These are phyloP conservation scores for Chrysochloris asiatica DNA, from an alignment of 2,113 vertebrate species.

Conservation along the genomic window DNA sequence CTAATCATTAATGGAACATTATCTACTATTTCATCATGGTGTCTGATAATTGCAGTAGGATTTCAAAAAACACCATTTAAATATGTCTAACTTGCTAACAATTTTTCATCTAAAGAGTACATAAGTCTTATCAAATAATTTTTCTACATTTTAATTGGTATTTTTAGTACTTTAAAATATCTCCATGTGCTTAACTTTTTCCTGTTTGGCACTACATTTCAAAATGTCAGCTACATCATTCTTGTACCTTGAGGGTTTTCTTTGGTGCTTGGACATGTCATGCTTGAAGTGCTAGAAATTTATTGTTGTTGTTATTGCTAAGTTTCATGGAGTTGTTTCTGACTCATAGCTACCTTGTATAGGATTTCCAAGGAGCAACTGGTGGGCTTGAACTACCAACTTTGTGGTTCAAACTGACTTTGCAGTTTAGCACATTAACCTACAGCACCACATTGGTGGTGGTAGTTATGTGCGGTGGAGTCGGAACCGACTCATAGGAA, in stretches of 20 bases:
- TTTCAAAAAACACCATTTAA: background rate
- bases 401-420: too few species aligned
- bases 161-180: background rate
- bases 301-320: too few species aligned
- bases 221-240: background rate
- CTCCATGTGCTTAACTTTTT: background rate
- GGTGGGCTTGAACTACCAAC: too few species aligned
- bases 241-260: background rate
- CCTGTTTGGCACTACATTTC: background rate
- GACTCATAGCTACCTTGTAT: too few species aligned
- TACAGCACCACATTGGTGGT: too few species aligned
- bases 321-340: too few species aligned
- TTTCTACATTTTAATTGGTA: background rate
- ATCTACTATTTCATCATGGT: background rate
- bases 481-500: too few species aligned
- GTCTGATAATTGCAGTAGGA: background rate
- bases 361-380: too few species aligned
- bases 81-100: background rate
- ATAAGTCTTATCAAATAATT: background rate
- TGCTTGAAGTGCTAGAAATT: background rate
- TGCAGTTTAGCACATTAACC: too few species aligned
- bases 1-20: too few species aligned
- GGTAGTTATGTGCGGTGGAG: too few species aligned
- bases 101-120: background rate
- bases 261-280: background rate